A percentile compares a stretch with the other conserved stretches of the same genome.
phyloP scores from a whole-genome alignment of 1,140 invertebrate genomes.

The Metaphire vulgaris region DNA sequence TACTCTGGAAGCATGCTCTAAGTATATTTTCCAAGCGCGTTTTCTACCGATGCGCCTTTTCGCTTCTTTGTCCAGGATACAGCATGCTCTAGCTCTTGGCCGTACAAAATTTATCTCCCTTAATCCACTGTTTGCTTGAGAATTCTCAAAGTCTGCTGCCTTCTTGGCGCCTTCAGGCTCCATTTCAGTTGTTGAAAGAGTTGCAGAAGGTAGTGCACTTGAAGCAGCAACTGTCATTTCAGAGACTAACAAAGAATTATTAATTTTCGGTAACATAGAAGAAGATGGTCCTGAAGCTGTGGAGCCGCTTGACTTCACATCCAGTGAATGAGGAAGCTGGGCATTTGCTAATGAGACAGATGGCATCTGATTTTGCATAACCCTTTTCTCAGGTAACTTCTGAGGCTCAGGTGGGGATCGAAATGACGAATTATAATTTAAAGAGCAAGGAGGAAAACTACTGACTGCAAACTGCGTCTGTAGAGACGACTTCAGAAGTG shows the following conservation, averaged over 20 bases:
- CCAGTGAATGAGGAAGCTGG: background rate
- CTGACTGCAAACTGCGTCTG: background rate
- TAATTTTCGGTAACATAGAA: background rate
- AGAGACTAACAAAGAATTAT: no score
- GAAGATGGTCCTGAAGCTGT: background rate
- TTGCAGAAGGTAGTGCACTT: background rate
- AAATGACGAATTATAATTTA: background rate
- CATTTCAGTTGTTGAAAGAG: background rate
- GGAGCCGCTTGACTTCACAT: background rate
- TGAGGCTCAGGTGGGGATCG: background rate
- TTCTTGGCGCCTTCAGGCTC: background rate
- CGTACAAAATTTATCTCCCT: background rate
- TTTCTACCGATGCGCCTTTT: background rate
- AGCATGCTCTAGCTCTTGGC: background rate
- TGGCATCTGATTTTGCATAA: background rate
- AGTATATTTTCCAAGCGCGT: constrained; percentile 37
- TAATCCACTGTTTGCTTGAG: background rate
- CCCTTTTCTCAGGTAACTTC: background rate
- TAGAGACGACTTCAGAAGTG: background rate
- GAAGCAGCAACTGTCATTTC: background rate
- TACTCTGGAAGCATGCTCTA: constrained; percentile 36
- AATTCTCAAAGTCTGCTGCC: background rate
- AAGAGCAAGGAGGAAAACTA: background rate
- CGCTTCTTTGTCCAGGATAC: background rate
- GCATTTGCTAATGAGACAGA: background rate